These are phyloP conservation scores for Rhadinocentrus ornatus DNA, from an alignment of 2,797 vertebrate genomes.

Conservation along the genomic window DNA sequence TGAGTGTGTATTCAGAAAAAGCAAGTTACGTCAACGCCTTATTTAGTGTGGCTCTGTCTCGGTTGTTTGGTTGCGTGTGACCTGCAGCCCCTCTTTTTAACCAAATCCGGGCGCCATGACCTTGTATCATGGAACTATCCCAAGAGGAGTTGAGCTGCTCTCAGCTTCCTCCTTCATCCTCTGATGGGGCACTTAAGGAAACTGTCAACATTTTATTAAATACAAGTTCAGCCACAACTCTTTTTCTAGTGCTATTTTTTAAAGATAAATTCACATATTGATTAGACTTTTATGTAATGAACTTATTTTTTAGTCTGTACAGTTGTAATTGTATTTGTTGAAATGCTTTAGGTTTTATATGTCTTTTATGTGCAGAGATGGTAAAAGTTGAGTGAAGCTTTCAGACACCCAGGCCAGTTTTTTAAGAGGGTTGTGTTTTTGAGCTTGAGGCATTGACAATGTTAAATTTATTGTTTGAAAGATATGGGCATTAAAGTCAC, in stretches of 20 bases:
- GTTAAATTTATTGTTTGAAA: not conserved
- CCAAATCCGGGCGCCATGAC: conserved; percentile 45
- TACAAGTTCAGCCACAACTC: not conserved
- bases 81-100: conserved; percentile 7
- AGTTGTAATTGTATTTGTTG: not conserved
- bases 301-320: not conserved
- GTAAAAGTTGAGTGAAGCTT: not conserved
- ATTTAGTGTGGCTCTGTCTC: not conserved
- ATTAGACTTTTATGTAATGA: not conserved
- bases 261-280: no score
- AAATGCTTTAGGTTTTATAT: not conserved
- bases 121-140: conserved; percentile 30
- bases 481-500: not conserved
- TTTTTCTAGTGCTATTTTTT: not conserved
- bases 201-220: conserved; percentile 3
- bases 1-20: not conserved
- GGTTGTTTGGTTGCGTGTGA: conserved; percentile 28
- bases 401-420: not conserved
- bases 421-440: not conserved
- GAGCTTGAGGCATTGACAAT: not conserved
- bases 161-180: conserved; percentile 6
- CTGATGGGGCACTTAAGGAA: conserved; percentile 10
- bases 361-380: not conserved
- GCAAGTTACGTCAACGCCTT: not conserved
- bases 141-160: conserved; percentile 29